A percentile compares a stretch with the other conserved stretches of the same genome.
phyloP scores from a whole-genome alignment of 2,888 invertebrate genomes.

The Harpalus rubripes region DNA sequence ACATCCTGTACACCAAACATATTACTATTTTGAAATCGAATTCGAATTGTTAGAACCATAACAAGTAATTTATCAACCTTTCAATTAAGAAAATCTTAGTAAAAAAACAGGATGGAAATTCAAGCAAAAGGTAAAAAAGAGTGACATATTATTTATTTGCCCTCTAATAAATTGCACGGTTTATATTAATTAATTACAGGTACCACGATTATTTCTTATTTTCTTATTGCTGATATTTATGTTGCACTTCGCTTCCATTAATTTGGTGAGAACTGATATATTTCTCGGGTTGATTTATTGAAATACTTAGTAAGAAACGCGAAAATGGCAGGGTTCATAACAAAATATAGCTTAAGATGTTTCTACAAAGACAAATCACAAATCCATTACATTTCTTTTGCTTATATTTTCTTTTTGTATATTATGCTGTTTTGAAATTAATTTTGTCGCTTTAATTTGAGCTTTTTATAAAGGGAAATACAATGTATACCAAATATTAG shows the following conservation, averaged over 20 bases:
- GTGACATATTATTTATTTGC: not conserved
- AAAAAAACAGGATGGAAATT: too few relatives aligned
- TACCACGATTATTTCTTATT: not conserved
- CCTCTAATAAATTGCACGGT: not conserved
- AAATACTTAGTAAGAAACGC: not conserved
- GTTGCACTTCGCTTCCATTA: not conserved
- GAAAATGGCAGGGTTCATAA: not conserved
- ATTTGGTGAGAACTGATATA: not conserved
- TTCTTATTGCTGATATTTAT: not conserved
- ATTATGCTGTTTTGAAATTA: not conserved
- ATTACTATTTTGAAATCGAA: too few relatives aligned
- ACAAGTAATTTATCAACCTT: too few relatives aligned
- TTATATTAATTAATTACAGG: not conserved
- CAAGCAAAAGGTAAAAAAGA: not conserved
- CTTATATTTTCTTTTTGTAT: not conserved
- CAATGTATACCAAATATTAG: too few relatives aligned
- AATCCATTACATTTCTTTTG: slow-evolving; percentile 9
- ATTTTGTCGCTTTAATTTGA: not conserved
- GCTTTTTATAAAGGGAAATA: not conserved
- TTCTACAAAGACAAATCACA: not conserved
- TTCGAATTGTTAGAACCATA: too few relatives aligned
- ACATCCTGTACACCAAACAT: too few relatives aligned
- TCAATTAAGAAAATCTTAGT: too few relatives aligned
- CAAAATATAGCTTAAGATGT: not conserved
- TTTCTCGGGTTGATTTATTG: slow-evolving; percentile 1